Conservation (phyloP, 2,113 vertebrate species). For the Nothocercus julius region DNA sequence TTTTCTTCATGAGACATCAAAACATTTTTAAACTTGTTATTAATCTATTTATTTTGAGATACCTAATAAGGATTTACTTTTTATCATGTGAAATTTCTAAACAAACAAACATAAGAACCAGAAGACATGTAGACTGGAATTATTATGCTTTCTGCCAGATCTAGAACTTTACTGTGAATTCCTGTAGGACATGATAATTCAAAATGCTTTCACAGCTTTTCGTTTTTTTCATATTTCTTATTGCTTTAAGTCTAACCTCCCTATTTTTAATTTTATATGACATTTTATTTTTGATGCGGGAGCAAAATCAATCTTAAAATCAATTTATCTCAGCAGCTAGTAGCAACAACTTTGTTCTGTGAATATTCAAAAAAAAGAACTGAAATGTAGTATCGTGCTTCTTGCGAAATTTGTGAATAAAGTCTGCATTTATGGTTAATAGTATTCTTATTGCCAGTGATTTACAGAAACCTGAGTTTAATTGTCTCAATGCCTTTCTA, state of each 20-base stretch:
- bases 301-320: background rate
- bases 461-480: background rate
- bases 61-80: background rate
- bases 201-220: background rate
- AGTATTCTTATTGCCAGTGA: background rate
- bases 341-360: background rate
- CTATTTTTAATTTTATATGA: background rate
- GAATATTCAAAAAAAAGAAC: background rate
- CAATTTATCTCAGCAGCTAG: background rate
- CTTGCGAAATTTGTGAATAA: background rate
- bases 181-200: background rate
- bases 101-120: background rate
- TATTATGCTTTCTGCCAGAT: background rate
- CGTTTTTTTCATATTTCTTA: background rate
- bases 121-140: background rate
- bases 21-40: background rate
- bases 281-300: background rate
- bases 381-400: background rate
- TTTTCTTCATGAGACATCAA: background rate
- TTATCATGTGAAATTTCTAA: background rate
- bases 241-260: background rate
- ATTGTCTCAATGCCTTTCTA: background rate
- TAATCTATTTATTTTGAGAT: background rate
- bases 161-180: background rate
- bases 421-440: background rate